Base-by-base conservation (phyloP, 2,797 vertebrate genomes). In the Sebastes oblongus region DNA sequence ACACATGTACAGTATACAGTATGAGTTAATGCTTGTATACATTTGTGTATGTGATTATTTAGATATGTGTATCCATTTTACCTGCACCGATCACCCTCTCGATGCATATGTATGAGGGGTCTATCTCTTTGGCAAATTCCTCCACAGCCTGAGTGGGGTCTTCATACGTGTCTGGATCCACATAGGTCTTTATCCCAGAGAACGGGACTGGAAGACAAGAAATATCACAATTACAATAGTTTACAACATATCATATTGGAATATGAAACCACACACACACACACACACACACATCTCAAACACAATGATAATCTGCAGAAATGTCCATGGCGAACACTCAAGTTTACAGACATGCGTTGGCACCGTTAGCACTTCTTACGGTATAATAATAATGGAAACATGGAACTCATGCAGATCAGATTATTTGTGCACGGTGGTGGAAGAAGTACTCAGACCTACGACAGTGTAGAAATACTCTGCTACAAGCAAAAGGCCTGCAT, bases 81-180 rank as follows among this genome's bases (percentile, higher is more conserved):
- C 98, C 98, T 96, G 98, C 96, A 64, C 98, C 98, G 77, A 99
- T 99, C 81, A 99, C 98, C 93, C 97, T 97, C 88, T 99, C 98
- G 59, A 99, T 99, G 67, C 97, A 97, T 81, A 99, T 99, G 88
- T 97, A 97, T 66, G 98, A 97, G 29, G 98, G 98, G 85, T 99
- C 97, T 80, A 99, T 99, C 93, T 99, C 98, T 92, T 97, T 98
- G 78, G 98, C 96, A 89, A 99, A 99, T 85, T 99, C 98, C 88
- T 99, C 97, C 84, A 99, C 96, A 71, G 98, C 98, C 87, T 98
- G 96, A 25, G 97, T 95, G 55, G 98, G 98, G 75, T 99, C 98
- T 94, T 99, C 98, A 60, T 99, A 99, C 0, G 98, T 98, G 84
- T 99, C 98, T 27, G 98, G 98, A 93, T 99, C 98, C 84, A 99